Conservation (phyloP, 2,797 vertebrate genomes). For the Pipistrellus pygmaeus region DNA sequence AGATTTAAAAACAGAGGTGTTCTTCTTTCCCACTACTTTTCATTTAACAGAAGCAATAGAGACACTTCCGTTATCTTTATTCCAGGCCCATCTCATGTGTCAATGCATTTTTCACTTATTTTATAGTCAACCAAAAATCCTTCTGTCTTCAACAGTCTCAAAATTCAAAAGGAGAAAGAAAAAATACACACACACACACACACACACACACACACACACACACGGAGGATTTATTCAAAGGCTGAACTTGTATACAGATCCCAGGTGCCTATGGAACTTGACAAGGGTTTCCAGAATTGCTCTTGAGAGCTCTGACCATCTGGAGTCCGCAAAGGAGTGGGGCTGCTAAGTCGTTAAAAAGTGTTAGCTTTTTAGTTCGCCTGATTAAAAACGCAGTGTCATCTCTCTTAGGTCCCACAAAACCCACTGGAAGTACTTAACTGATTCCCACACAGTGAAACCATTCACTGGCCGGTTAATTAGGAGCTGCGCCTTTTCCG, state of each 20-base stretch:
- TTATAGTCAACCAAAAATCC: conserved; percentile 5
- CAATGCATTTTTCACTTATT: not conserved
- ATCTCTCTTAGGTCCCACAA: conserved; percentile 18
- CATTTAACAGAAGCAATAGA: not conserved
- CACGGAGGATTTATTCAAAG: conserved; percentile 14
- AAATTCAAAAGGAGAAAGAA: not conserved
- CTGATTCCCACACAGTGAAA: not conserved
- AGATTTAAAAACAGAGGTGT: not conserved
- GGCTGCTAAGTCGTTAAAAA: conserved; percentile 41
- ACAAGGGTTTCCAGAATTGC: conserved; percentile 37
- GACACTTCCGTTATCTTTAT: not conserved
- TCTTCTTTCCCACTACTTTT: not conserved
- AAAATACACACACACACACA: no score
- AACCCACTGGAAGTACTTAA: conserved; percentile 1
- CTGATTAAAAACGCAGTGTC: conserved; percentile 42
- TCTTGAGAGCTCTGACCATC: conserved; percentile 60
- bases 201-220: no score
- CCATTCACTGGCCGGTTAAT: conserved; percentile 56
- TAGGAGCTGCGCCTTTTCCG: not conserved
- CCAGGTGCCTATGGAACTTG: not conserved
- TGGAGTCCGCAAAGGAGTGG: not conserved
- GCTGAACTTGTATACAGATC: not conserved
- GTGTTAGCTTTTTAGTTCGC: conserved; percentile 57
- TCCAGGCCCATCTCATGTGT: not conserved
- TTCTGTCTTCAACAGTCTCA: conserved; percentile 3